Base-by-base conservation (phyloP, 2,888 invertebrate genomes). In the Sinohyriopsis cumingii region DNA sequence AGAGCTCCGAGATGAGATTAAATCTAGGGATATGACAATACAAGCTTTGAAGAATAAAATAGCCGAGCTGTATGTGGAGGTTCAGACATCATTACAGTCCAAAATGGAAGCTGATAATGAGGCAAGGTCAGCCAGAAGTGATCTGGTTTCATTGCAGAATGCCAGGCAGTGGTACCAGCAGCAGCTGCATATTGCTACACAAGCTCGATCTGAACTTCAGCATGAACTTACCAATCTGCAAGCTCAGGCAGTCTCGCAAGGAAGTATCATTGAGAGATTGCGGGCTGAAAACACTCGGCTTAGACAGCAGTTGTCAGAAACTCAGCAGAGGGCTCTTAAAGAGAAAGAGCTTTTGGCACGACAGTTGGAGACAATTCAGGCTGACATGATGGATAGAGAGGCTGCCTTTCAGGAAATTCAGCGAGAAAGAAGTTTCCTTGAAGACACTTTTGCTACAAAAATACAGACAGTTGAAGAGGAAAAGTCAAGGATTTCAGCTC, bases 351-450 rank as follows among this genome's bases (percentile, higher is more conserved):
- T 85, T 25, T 83, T 91, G 55, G 89, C 91, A 68, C 85, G 88
- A 57, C 91, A 91, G 75, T 77, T 91, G 69, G 91, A 91, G 79
- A 84, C 86, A 15, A 91, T 91, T 66, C 90, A 91, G 80, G 87
- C 89, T n/a, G 91, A 91, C 72, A 91, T 91, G 90, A 83, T 91
- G 82, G 91, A 91, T 66, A 80, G 91, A 7, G 91, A 91, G 78
- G 89, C 91, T 1, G 85, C 89, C 9, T 89, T 91, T 73, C 85
- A 88, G 62, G 90, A 90, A 75, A 86, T 91, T 59, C 87, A 90
- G 73, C 83, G 87, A 55, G 89, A 90, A 75, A 84, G 88, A 71
- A 85, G 86, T 55, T 80, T 85, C 60, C 82, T 87, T 15, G 89
- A 89, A 67, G 87, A 87, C 67, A 84, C 84, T 0, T 85, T 89